These are phyloP conservation scores for Entomyzon cyanotis DNA, from an alignment of 2,113 vertebrate species.

Conservation along the genomic window DNA sequence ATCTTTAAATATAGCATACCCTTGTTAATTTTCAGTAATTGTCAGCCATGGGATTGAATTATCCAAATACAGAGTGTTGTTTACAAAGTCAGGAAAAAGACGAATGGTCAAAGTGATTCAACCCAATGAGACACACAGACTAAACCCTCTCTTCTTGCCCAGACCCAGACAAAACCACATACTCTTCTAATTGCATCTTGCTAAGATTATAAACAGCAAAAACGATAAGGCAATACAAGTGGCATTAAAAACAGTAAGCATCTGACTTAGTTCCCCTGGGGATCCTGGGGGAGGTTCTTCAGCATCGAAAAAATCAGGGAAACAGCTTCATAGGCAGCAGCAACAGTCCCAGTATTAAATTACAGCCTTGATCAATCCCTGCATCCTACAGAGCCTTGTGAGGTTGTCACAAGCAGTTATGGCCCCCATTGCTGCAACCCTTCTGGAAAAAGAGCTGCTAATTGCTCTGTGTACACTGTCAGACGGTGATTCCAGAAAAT, in stretches of 20 bases:
- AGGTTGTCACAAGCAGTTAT: not conserved
- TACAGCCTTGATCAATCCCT: not conserved
- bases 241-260: not conserved
- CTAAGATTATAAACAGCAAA: not conserved
- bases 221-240: not conserved
- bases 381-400: not conserved
- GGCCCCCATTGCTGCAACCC: not conserved
- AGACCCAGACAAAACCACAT: not conserved
- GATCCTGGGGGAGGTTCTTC: not conserved
- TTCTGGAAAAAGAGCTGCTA: not conserved
- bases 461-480: slow-evolving; percentile 4
- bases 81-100: not conserved
- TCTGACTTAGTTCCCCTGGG: not conserved
- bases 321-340: not conserved
- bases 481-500: not conserved
- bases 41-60: not conserved
- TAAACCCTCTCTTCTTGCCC: not conserved
- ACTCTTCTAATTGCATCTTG: not conserved
- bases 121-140: not conserved
- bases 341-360: not conserved
- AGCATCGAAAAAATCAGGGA: not conserved
- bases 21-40: not conserved
- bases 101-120: not conserved
- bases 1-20: not conserved
- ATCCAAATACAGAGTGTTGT: not conserved